These are phyloP conservation scores for Antrozous pallidus DNA, from an alignment of 2,797 vertebrate species.

Conservation along the genomic window DNA sequence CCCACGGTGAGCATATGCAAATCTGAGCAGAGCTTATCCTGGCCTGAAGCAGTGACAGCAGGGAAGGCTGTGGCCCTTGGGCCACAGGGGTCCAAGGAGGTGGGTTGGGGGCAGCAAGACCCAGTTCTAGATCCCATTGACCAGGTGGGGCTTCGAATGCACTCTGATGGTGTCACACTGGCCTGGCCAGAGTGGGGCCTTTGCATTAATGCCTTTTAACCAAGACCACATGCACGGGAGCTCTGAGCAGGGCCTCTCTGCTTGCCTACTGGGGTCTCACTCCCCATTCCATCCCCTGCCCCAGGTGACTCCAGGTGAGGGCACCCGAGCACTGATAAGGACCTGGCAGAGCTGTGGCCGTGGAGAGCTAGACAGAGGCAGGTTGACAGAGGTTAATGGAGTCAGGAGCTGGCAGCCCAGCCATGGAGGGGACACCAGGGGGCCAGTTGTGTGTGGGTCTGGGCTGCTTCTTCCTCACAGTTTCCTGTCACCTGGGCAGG, in stretches of 20 bases:
- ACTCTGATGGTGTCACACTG: background rate
- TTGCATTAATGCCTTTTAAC: rapidly evolving
- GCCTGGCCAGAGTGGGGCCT: background rate
- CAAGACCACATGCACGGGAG: rapidly evolving
- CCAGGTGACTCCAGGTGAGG: background rate
- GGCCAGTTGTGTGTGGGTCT: rapidly evolving
- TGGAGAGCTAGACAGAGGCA: rapidly evolving
- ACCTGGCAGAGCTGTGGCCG: background rate
- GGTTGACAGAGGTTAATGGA: background rate
- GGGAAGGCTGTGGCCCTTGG: background rate
- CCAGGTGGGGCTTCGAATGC: rapidly evolving
- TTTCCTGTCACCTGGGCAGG: background rate
- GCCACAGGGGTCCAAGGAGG: background rate
- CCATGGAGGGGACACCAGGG: rapidly evolving
- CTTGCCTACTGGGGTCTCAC: background rate
- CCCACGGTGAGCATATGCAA: rapidly evolving
- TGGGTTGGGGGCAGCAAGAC: background rate
- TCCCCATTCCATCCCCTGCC: rapidly evolving
- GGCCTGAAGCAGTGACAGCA: background rate
- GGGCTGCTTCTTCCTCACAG: rapidly evolving
- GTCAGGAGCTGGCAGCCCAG: background rate
- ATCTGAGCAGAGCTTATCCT: too few species aligned
- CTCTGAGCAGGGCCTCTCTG: background rate
- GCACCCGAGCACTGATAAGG: rapidly evolving
- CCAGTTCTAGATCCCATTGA: background rate